Evolutionary conservation across 2,888 invertebrate genomes (phyloP).

Genomic region (Cartodere bifasciata): DNA sequence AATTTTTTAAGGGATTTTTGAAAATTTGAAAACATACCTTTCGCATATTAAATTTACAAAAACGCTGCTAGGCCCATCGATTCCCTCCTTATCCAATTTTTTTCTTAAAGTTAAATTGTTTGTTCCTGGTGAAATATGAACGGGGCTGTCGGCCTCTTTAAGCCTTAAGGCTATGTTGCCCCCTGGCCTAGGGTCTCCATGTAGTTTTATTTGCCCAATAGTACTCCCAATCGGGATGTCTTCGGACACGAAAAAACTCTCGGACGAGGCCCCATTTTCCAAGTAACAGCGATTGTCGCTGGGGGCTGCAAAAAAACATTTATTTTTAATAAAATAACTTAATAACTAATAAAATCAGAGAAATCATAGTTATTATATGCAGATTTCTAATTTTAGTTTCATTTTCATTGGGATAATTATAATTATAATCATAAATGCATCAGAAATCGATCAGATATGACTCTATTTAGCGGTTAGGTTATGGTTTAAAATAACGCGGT

Average conservation of each 20-base stretch:
- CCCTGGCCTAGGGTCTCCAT: slow-evolving; percentile 63
- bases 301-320: slow-evolving; percentile 40
- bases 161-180: slow-evolving; percentile 70
- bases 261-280: slow-evolving; percentile 81
- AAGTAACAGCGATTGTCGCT: slow-evolving; percentile 81
- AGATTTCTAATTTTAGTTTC: too few species aligned
- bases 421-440: too few species aligned
- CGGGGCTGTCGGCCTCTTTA: slow-evolving; percentile 68
- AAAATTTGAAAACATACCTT: too few species aligned
- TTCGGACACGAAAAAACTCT: slow-evolving; percentile 83
- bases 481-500: too few species aligned
- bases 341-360: too few species aligned
- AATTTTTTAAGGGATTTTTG: too few species aligned
- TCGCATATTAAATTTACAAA: slow-evolving; percentile 81
- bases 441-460: too few species aligned
- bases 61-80: slow-evolving; percentile 69
- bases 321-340: too few species aligned
- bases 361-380: too few species aligned
- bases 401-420: too few species aligned
- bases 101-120: slow-evolving; percentile 70
- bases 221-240: slow-evolving; percentile 67
- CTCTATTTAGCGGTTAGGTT: too few species aligned
- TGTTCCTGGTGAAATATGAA: slow-evolving; percentile 60
- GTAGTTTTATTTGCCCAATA: slow-evolving; percentile 66
- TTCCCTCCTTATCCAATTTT: slow-evolving; percentile 73